phyloP scores from a whole-genome alignment of 1,140 invertebrate species.

The Drosophila sucinea region DNA sequence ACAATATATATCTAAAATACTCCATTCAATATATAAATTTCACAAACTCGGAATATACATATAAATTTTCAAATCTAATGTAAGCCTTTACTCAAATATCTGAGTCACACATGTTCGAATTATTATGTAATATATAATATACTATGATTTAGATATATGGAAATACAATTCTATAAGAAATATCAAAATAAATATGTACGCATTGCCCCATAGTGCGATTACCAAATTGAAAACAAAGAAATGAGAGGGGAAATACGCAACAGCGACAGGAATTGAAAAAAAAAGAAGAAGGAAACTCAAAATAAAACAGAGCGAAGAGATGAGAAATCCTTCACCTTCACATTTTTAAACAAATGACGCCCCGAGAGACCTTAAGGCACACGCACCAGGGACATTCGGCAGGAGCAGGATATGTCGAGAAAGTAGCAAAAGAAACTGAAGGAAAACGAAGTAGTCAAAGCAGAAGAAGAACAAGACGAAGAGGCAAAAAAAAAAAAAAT shows the following conservation, averaged over 20 bases:
- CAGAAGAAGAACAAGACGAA: constrained; percentile 41
- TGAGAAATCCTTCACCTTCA: constrained; percentile 83
- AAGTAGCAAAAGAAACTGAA: constrained; percentile 35
- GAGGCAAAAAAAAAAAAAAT: constrained; percentile 50
- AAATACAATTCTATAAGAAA: background rate
- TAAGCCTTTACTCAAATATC: too few species aligned
- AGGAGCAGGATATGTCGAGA: constrained; percentile 27
- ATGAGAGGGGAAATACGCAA: constrained; percentile 19
- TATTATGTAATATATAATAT: too few species aligned
- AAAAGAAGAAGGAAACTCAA: constrained; percentile 34
- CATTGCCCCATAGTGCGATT: constrained; percentile 24
- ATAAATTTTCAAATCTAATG: too few species aligned
- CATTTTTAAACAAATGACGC: constrained; percentile 80
- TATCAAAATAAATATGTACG: background rate
- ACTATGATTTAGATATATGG: too few species aligned
- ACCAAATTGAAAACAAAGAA: constrained; percentile 7
- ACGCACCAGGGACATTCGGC: constrained; percentile 36
- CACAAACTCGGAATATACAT: too few species aligned
- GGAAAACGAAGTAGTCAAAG: constrained; percentile 4
- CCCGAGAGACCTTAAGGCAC: constrained; percentile 68
- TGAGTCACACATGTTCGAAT: too few species aligned
- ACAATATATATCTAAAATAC: too few species aligned
- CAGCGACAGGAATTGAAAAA: constrained; percentile 44
- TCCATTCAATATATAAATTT: too few species aligned
- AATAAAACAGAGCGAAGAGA: constrained; percentile 45